Evolutionary conservation across 2,797 vertebrate genomes (phyloP), one percentile per base, ranked within the genome.

Genomic region (Loriculus beryllinus): DNA sequence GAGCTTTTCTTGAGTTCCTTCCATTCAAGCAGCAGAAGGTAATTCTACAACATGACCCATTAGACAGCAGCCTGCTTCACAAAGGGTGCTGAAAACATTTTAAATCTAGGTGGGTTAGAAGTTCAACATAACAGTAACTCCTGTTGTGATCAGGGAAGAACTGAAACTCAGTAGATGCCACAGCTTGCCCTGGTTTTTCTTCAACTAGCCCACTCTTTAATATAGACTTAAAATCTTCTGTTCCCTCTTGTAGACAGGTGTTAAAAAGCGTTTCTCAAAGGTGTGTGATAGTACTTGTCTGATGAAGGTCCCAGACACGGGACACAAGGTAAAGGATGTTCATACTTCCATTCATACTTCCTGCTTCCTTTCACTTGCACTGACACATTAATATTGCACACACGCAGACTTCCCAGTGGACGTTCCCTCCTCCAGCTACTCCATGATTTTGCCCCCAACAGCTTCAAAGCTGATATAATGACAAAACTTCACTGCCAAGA

Each of bases 401-500:
- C 95, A 94, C 35, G 9, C 28, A 89, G 64, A 48, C 70, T 68
- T 26, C 78, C 26, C 90, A 77, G 84, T 69, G 92, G 87, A 48
- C 54, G 20, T 51, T 91, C 84, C 72, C 84, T 94, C 84, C 87
- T 94, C 84, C 89, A 93, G 93, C 86, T 94, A 91, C 93, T 94
- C 89, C 77, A 57, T 78, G 76, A 92, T 89, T 96, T 93, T 91
- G 89, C 62, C 89, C 76, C 82, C 88, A 95, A 83, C 70, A 91
- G 86, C 82, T 95, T 95, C 96, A 96, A 95, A 96, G 84, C 82
- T 90, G 84, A 92, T 88, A 72, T 94, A 94, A 94, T 81, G 56
- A 75, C 90, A 95, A 95, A 91, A 92, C 45, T 35, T 43, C 57
- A 81, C 76, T 78, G 91, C 79, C 92, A 94, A 88, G 82, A 79